phyloP scores from a whole-genome alignment of 2,113 vertebrate species.

The Colinus virginianus region DNA sequence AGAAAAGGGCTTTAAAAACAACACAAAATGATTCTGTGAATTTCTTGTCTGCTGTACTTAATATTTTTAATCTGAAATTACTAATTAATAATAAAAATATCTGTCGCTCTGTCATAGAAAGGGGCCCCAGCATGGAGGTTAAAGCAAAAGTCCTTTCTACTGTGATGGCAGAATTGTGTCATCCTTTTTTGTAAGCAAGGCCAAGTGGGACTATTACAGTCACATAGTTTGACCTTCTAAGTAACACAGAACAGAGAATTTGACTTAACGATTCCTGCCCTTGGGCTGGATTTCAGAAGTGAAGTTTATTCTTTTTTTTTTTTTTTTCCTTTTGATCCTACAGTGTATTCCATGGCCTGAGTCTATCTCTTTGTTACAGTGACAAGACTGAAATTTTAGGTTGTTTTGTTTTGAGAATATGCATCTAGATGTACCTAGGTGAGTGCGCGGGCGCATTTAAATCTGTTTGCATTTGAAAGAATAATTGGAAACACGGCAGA shows the following conservation, averaged over 20 bases:
- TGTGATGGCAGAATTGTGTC: background rate
- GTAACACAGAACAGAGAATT: conserved; percentile 16
- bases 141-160: background rate
- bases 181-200: background rate
- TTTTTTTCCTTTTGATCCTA: background rate
- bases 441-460: background rate
- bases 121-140: background rate
- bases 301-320: background rate
- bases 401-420: conserved; percentile 15
- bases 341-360: background rate
- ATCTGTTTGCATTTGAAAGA: conserved; percentile 33
- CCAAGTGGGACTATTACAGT: background rate
- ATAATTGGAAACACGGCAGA: conserved; percentile 3
- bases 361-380: background rate
- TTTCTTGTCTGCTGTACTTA: conserved; percentile 47
- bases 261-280: background rate
- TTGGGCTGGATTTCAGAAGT: background rate
- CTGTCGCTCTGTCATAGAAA: background rate
- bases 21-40: conserved; percentile 8
- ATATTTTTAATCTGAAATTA: conserved; percentile 50
- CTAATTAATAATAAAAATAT: conserved; percentile 11
- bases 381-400: background rate
- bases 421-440: background rate
- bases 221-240: background rate
- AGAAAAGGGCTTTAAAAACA: conserved; percentile 13